Evolutionary conservation across 2,113 vertebrate species (phyloP), one percentile per base, ranked within the genome.

Genomic region (Tapirus terrestris): DNA sequence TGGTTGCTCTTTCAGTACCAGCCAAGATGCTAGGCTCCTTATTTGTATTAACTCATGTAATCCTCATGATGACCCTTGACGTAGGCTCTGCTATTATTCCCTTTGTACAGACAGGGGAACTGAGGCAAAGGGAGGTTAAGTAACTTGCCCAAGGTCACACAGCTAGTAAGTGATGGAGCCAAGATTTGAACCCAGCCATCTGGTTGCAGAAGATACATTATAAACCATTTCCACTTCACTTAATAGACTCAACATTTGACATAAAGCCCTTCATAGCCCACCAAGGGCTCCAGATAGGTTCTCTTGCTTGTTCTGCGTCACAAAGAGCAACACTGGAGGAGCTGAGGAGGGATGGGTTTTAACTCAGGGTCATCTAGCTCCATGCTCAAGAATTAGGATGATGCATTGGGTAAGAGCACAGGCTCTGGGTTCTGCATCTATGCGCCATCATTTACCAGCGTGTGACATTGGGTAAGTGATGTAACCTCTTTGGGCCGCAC

Each of bases 361-460:
- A 27, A 51, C 43, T 48, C 3, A 20, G 36, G 53, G 8, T 12
- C 18, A 18, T 60, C 36, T 95, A 23, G 12, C n/a, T 60, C 53
- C 0, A 0, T 27, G 70, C 14, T 43, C 16, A 75, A 43, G 89
- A 43, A 14, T 2, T 17, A 25, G 83, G 56, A 27, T 27, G 45
- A 13, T 29, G 12, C 27, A 2, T 1, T 3, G n/a, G 31, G 23
- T 43, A 31, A 61, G 23, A 18, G 27, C 51, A 4, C 48, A n/a
- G 31, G 20, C 16, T 61, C 56, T 39, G 89, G 39, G 6, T 53
- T 70, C 81, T 4, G 0, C 23, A 3, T 48, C 12, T 20, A 0
- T 8, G 7, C 0, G 5, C 11, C 21, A 0, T 68, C 0, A 6
- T 12, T 51, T 58, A 33, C 8, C 12, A 11, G 76, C 77, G 2